phyloP scores from a whole-genome alignment of 2,888 invertebrate species.

The Xylota segnis region DNA sequence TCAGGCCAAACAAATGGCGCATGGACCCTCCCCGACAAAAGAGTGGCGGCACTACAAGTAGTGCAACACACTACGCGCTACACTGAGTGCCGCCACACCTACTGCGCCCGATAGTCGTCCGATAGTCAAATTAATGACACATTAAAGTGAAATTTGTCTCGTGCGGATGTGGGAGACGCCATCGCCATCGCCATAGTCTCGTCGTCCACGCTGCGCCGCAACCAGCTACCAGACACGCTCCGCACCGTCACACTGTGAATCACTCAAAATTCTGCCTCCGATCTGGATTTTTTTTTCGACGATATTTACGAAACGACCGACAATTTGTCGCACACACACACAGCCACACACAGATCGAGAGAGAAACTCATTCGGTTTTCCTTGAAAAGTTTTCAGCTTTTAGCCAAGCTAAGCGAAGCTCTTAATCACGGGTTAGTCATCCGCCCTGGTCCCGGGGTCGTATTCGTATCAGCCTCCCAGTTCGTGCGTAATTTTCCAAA shows the following conservation, averaged over 20 bases:
- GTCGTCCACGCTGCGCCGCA: conserved; percentile 2
- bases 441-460: background rate
- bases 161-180: conserved; percentile 61
- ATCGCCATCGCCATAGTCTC: conserved; percentile 20
- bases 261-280: conserved; percentile 41
- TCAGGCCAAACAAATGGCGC: conserved; percentile 49
- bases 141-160: conserved; percentile 61
- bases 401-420: conserved; percentile 2
- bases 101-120: conserved; percentile 29
- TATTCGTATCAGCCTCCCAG: background rate
- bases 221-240: conserved; percentile 30
- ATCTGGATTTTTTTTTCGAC: conserved; percentile 25
- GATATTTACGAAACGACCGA: conserved; percentile 24
- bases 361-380: conserved; percentile 57
- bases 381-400: conserved; percentile 41
- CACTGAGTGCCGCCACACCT: conserved; percentile 39
- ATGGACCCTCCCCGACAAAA: conserved; percentile 41
- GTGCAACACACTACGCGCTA: background rate
- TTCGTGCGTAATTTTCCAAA: conserved; percentile 60
- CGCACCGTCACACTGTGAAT: conserved; percentile 52
- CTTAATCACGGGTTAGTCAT: conserved; percentile 52
- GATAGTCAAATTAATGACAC: conserved; percentile 68
- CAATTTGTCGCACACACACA: background rate
- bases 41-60: conserved; percentile 32
- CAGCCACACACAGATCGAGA: background rate